phyloP scores from a whole-genome alignment of 1,140 invertebrate species.

The Ips typographus region DNA sequence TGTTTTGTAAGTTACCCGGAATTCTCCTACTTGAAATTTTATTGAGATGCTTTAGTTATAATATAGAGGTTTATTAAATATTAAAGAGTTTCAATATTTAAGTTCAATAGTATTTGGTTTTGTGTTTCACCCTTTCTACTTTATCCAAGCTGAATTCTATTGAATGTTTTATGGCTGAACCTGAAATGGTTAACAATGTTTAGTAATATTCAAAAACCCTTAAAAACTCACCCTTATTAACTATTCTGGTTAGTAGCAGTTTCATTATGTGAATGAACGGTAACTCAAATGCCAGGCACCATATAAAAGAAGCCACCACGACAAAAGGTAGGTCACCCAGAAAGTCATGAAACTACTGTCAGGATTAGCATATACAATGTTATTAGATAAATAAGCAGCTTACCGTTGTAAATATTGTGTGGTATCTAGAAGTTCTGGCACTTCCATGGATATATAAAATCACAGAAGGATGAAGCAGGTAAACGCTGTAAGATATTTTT shows the following conservation, averaged over 20 bases:
- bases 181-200: too few species aligned
- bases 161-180: too few species aligned
- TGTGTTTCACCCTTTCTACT: too few species aligned
- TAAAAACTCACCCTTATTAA: too few species aligned
- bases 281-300: constrained; percentile 21
- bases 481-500: constrained; percentile 20
- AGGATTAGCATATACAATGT: not conserved
- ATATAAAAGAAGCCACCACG: not conserved
- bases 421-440: not conserved
- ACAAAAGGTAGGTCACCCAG: constrained; percentile 13
- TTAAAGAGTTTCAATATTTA: not conserved
- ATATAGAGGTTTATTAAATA: constrained; percentile 8
- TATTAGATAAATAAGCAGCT: not conserved
- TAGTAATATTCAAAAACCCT: too few species aligned
- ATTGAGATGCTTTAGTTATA: constrained; percentile 12
- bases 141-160: too few species aligned
- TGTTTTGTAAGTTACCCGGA: constrained; percentile 21
- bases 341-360: constrained; percentile 13
- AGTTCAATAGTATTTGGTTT: not conserved
- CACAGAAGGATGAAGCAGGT: constrained; percentile 14
- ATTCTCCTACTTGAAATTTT: constrained; percentile 3
- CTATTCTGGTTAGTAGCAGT: not conserved
- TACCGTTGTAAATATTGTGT: constrained; percentile 18
- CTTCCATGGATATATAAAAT: constrained; percentile 5
- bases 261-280: constrained; percentile 16